Base-by-base conservation (phyloP, 2,888 invertebrate species). In the Stenolophus ochropezus region DNA sequence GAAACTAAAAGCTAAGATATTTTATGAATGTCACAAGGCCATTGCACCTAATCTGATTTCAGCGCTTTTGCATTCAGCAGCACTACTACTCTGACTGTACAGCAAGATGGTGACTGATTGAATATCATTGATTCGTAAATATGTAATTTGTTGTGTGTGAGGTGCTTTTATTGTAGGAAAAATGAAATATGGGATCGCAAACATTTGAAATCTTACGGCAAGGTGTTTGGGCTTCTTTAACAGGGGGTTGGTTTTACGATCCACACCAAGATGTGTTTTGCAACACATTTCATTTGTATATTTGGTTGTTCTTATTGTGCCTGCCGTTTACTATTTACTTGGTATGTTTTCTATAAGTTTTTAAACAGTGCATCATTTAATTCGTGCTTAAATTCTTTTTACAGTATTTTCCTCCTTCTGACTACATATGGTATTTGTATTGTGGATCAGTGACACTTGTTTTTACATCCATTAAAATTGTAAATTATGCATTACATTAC, bases 181-280 rank as follows among this genome's bases (percentile, higher is more conserved):
- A 75, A 81, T 81, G 81, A 75, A 75, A 83, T 85, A 95, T 96
- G 94, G 96, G 98, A 91, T 98, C 97, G 87, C 98, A 99, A 93
- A 96, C 97, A 90, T 92, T 98, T 90, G 98, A 99, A 93, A 98
- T 99, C 91, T 92, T 98, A 88, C 95, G 98, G 88, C 99, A 99
- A 92, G 99, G 99, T 88, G 95, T 99, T 89, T 99, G 98, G 98
- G 99, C 99, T 89, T 99, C 99, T 85, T 91, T 99, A 88, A 99
- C 99, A 87, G 99, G 99, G 88, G 99, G 99, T 87, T 99, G 98
- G 97, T 99, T 98, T 90, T 98, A 98, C 91, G 99, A 99, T 92
- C 98, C 99, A 84, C 96, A 97, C 90, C 97, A 98, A 91, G 96
- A 96, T 91, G 94, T 97, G 88, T 98, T 99, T 92, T 97, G 97